phyloP scores from a whole-genome alignment of 2,888 invertebrate species.

The Apomyelois bistriatella region DNA sequence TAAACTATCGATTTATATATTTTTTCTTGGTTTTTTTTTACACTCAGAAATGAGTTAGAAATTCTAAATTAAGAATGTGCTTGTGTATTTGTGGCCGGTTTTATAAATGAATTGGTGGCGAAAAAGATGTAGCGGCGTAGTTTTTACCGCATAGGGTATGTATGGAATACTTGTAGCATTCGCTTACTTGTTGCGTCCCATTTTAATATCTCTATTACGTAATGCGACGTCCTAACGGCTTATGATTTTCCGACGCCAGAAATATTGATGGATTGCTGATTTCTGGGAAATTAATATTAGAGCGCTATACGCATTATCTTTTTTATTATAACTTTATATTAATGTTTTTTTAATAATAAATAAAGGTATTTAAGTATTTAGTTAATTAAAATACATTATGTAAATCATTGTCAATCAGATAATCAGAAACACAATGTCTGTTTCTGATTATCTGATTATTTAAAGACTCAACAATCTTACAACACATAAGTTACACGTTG shows the following conservation, averaged over 20 bases:
- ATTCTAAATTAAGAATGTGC: slow-evolving; percentile 33
- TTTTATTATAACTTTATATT: too few species aligned
- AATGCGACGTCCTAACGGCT: slow-evolving; percentile 45
- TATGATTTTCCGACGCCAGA: slow-evolving; percentile 22
- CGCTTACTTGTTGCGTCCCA: slow-evolving; percentile 66
- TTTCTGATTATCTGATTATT: too few species aligned
- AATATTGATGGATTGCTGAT: background rate
- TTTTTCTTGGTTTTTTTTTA: slow-evolving; percentile 21
- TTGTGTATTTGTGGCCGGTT: slow-evolving; percentile 36
- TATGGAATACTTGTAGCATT: slow-evolving; percentile 49
- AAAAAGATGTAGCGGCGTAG: slow-evolving; percentile 57
- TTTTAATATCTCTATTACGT: slow-evolving; percentile 56
- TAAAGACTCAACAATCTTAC: too few species aligned
- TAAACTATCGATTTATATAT: slow-evolving; percentile 18
- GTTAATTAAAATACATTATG: too few species aligned
- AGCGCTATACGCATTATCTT: too few species aligned
- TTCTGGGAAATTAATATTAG: too few species aligned
- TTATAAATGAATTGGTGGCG: slow-evolving; percentile 41
- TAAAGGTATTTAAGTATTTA: too few species aligned
- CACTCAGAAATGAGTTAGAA: slow-evolving; percentile 26
- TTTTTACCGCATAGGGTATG: slow-evolving; percentile 34
- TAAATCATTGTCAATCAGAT: too few species aligned
- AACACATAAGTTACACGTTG: slow-evolving; percentile 10
- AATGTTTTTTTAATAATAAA: too few species aligned
- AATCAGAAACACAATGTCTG: too few species aligned